A percentile compares a stretch with the other conserved stretches of the same genome.
These are phyloP conservation scores for Melospiza georgiana DNA, from an alignment of 2,113 vertebrate species.

Conservation along the genomic window DNA sequence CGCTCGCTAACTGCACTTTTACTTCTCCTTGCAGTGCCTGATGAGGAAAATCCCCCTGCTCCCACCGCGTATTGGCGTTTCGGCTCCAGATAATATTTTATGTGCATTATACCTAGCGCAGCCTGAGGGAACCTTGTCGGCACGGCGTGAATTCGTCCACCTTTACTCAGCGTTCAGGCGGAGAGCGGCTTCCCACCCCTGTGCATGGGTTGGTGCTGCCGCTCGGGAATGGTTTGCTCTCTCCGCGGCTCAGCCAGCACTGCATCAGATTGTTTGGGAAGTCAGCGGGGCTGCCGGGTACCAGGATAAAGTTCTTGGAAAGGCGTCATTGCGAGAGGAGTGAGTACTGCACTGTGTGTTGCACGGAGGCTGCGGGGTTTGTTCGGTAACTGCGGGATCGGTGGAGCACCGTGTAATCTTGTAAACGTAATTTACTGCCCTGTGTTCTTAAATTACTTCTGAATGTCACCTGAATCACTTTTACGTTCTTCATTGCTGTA, in stretches of 20 bases:
- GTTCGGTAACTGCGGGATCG: background rate
- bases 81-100: background rate
- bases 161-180: background rate
- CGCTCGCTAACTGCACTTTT: background rate
- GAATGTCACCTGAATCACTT: background rate
- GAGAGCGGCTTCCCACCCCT: background rate
- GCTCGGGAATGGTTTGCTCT: background rate
- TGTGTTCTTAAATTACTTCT: background rate
- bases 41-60: background rate
- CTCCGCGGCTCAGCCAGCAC: background rate
- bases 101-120: accelerated
- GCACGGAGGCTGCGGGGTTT: accelerated
- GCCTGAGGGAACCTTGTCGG: background rate
- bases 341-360: background rate
- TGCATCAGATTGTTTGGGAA: background rate
- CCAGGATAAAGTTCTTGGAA: background rate
- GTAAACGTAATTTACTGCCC: background rate
- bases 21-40: background rate
- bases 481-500: background rate
- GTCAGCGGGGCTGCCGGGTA: background rate
- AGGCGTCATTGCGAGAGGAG: background rate
- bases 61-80: background rate
- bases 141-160: background rate
- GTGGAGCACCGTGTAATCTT: background rate
- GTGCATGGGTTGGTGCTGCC: background rate